Evolutionary conservation across 2,113 vertebrate species (phyloP), one percentile per base, ranked within the genome.

Genomic region (Acrocephalus arundinaceus): DNA sequence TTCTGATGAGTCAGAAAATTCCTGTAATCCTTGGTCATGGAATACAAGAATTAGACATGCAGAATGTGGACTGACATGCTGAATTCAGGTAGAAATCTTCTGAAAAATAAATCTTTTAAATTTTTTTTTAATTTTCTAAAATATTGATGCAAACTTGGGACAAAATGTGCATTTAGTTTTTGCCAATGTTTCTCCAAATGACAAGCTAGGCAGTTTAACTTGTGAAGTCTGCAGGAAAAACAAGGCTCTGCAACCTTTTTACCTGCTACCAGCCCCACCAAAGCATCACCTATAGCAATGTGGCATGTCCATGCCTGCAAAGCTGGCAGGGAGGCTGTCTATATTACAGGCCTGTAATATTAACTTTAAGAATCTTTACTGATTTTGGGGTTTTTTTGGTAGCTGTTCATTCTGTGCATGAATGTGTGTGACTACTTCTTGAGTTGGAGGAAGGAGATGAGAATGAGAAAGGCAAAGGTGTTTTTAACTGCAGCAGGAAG

Each of bases 331-430:
- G 9, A 66, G 3, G 3, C 31, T 70, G 10, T 43, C 59, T 83
- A 0, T 61, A 76, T 54, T 23, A 19, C 10, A 23, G 5, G 30
- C 55, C 23, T 22, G 20, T 51, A 52, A 24, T 52, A 45, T 7
- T 71, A 55, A 51, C 20, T 23, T 52, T 31, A 75, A 73, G 43
- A 13, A 67, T 70, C 31, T 66, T 87, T 15, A 46, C 1, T 3
- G n/a, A 22, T 8, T 14, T 2, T 1, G 2, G 12, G 24, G 1
- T 6, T 51, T 83, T 51, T 45, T 31, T 66, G 2, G 2, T 27
- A 27, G 18, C 23, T 15, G 4, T n/a, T 89, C 11, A 19, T 54
- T 67, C 55, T 52, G 7, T 48, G 15, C 4, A 3, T 41, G 48
- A 75, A 37, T 59, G 10, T 49, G 54, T 22, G 31, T 13, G 45